Evolutionary conservation across 2,888 invertebrate species (phyloP).

Genomic region (Leptogaster cylindrica): DNA sequence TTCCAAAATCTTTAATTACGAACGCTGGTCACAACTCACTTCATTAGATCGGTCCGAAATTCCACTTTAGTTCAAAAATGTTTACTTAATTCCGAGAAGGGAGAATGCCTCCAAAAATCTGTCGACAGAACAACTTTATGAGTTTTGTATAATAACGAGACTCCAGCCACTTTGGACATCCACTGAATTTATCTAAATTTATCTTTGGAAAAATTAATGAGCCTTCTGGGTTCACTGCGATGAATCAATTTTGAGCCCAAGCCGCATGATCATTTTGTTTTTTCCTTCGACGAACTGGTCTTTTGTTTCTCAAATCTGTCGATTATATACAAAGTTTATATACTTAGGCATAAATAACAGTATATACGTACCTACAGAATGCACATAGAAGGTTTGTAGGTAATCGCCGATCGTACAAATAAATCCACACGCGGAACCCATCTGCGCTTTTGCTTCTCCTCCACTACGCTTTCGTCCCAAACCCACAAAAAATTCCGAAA

Average conservation of each 20-base stretch:
- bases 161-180: not conserved
- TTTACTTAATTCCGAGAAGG: constrained; percentile 41
- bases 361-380: not conserved
- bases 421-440: constrained; percentile 15
- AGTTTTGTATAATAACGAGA: constrained; percentile 19
- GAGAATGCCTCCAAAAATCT: constrained; percentile 19
- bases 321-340: not conserved
- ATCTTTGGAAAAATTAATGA: constrained; percentile 25
- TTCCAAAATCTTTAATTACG: constrained; percentile 17
- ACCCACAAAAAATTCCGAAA: constrained; percentile 23
- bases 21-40: constrained; percentile 36
- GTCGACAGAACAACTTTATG: constrained; percentile 40
- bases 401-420: not conserved
- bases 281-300: constrained; percentile 24
- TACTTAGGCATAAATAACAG: not conserved
- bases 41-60: constrained; percentile 30
- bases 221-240: constrained; percentile 22
- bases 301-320: constrained; percentile 21
- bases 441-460: constrained; percentile 20
- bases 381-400: constrained; percentile 1
- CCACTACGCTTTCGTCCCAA: not conserved
- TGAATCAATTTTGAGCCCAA: constrained; percentile 31
- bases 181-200: constrained; percentile 2
- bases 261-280: constrained; percentile 21
- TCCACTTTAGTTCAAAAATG: constrained; percentile 36